Conservation (phyloP, 2,113 vertebrate genomes). For the Siphamia tubifer region DNA sequence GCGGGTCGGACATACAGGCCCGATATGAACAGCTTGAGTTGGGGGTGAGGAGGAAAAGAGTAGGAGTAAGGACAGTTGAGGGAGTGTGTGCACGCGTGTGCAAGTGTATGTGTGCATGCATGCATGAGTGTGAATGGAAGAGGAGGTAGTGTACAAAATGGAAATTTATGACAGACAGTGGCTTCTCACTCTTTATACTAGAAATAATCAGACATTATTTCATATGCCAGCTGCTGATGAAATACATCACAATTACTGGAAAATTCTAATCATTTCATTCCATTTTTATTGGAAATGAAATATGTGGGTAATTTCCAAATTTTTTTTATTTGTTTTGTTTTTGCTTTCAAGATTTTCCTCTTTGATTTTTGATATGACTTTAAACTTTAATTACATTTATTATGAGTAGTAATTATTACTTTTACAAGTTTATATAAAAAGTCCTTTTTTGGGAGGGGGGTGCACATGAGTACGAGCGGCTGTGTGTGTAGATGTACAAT, state of each 20-base stretch:
- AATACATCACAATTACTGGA: conserved; percentile 83
- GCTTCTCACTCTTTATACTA: conserved; percentile 85
- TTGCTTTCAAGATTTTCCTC: too few relatives aligned
- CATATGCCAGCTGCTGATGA: conserved; percentile 76
- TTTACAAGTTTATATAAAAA: conserved; percentile 7
- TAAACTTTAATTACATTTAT: conserved; percentile 66
- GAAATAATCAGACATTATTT: conserved; percentile 88
- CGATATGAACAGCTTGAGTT: conserved; percentile 54
- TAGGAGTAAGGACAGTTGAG: conserved; percentile 38
- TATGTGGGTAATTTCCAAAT: conserved; percentile 66
- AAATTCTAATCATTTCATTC: conserved; percentile 81
- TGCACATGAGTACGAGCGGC: background rate
- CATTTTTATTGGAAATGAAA: conserved; percentile 74
- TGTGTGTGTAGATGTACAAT: conserved; percentile 29
- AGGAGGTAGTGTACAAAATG: conserved; percentile 89
- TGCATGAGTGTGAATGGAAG: conserved; percentile 10
- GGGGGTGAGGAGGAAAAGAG: conserved; percentile 36
- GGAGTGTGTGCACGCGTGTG: conserved; percentile 17
- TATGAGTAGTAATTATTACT: too few relatives aligned
- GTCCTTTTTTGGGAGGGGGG: background rate
- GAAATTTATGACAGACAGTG: conserved; percentile 91
- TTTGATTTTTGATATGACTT: conserved; percentile 79
- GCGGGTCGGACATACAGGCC: conserved; percentile 60
- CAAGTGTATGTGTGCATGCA: background rate
- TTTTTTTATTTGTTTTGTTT: conserved; percentile 43